Evolutionary conservation across 92 coral and sea anemone species (phyloP), one percentile per base, ranked within the genome.

Genomic region (Pocillopora grandis): DNA sequence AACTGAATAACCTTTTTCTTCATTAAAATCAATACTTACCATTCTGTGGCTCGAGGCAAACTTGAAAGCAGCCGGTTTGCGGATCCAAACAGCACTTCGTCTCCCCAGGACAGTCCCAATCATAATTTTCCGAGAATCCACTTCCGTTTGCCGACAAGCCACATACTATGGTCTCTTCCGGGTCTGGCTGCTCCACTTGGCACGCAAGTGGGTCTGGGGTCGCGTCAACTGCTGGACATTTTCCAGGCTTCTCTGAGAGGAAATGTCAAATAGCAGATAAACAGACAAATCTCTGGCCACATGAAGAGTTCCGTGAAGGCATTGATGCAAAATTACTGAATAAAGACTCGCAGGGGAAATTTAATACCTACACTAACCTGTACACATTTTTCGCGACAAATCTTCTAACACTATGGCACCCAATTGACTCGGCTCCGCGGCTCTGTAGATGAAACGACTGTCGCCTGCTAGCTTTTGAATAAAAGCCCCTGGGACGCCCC

Each of bases 71-170:
- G 6, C 90, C 91, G 14, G 87, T 81, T 21, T 62, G 63, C 52
- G 94, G 86, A 61, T 80, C 92, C 75, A 71, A 71, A 80, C 97
- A 93, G 90, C 97, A 93, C 78, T 93, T 93, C 12, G 85, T 57
- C 75, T 93, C 97, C 18, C 97, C 97, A 18, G 97, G 94, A 62
- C 97, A 93, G 27, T 87, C 85, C 76, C 90, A 91, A 69, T 93
- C 97, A 70, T 86, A 71, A 73, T 73, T 77, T 59, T 83, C 89
- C 49, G 27, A 31, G 19, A 85, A 73, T 7, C 86, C 91, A 59
- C 62, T 33, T 12, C 72, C 81, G 19, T 58, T 55, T 9, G 84
- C 87, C 10, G 91, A 85, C 17, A 56, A 33, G 12, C 97, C 97
- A 71, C 97, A 93, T 1, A 93, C 91, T 61, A 89, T 87, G 67